Conservation (phyloP, 2,888 invertebrate genomes). For the Eristalis intricaria region DNA sequence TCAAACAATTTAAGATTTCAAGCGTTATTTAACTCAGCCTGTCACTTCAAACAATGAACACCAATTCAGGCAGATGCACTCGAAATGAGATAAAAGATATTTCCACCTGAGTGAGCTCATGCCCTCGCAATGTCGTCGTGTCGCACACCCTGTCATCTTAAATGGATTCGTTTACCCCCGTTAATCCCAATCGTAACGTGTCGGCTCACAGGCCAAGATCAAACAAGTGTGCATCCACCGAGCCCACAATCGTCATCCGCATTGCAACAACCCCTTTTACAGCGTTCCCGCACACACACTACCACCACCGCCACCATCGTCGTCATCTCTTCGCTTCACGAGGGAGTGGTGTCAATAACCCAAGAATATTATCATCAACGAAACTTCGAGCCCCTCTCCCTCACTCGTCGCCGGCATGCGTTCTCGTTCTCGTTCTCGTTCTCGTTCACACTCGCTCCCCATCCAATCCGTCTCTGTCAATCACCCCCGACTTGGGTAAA, state of each 20-base stretch:
- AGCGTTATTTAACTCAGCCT: background rate
- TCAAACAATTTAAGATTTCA: background rate
- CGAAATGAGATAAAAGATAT: background rate
- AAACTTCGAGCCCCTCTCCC: constrained; percentile 21
- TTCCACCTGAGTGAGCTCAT: background rate
- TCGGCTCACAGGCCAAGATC: constrained; percentile 14
- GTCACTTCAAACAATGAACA: background rate
- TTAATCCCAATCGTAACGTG: background rate
- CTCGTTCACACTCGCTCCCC: constrained; percentile 5
- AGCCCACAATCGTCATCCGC: background rate
- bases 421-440: constrained; percentile 11
- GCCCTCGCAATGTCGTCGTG: background rate
- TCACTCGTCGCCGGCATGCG: background rate
- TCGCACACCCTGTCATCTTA: background rate
- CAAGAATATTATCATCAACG: constrained; percentile 55
- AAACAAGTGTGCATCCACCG: constrained; percentile 42
- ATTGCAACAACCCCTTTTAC: background rate
- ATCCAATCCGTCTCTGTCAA: constrained; percentile 49
- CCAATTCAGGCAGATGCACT: background rate
- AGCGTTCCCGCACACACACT: background rate
- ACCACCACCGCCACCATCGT: constrained; percentile 1
- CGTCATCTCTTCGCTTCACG: constrained; percentile 28
- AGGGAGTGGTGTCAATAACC: constrained; percentile 63
- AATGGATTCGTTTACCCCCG: background rate
- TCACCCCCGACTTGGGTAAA: constrained; percentile 51